Evolutionary conservation across 1,140 invertebrate genomes (phyloP).

Genomic region (Carposina sasakii): DNA sequence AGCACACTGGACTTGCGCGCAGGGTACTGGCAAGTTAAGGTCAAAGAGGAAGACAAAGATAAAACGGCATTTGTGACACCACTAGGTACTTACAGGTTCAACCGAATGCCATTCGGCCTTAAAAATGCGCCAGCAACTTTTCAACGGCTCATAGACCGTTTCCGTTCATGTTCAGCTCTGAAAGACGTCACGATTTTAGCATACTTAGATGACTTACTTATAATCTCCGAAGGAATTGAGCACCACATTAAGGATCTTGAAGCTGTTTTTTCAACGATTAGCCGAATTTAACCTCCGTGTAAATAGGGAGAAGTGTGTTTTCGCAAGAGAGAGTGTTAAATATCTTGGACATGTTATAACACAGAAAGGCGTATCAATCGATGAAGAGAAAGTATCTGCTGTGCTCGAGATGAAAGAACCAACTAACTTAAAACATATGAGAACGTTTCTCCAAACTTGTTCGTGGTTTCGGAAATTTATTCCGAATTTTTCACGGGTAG

Average conservation of each 20-base stretch:
- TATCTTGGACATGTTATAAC: conserved; percentile 64
- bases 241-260: conserved; percentile 3
- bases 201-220: conserved; percentile 18
- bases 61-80: conserved; percentile 39
- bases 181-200: conserved; percentile 20
- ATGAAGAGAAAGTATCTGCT: conserved; percentile 20
- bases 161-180: conserved; percentile 33
- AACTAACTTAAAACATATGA: conserved; percentile 15
- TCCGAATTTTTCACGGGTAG: conserved; percentile 22
- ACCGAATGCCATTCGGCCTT: conserved; percentile 7
- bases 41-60: conserved; percentile 33
- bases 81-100: conserved; percentile 38
- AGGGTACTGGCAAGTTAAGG: conserved; percentile 57
- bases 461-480: conserved; percentile 35
- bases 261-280: conserved; percentile 33
- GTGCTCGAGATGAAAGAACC: conserved; percentile 9
- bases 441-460: conserved; percentile 7
- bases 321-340: conserved; percentile 32
- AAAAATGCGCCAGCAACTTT: conserved; percentile 35
- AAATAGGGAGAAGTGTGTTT: conserved; percentile 20
- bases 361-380: conserved; percentile 21
- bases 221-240: conserved; percentile 14
- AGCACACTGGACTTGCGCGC: conserved; percentile 59
- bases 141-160: conserved; percentile 49
- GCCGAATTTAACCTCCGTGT: conserved; percentile 36